Base-by-base conservation (phyloP, 2,888 invertebrate genomes). In the Pterobdella sp. region DNA sequence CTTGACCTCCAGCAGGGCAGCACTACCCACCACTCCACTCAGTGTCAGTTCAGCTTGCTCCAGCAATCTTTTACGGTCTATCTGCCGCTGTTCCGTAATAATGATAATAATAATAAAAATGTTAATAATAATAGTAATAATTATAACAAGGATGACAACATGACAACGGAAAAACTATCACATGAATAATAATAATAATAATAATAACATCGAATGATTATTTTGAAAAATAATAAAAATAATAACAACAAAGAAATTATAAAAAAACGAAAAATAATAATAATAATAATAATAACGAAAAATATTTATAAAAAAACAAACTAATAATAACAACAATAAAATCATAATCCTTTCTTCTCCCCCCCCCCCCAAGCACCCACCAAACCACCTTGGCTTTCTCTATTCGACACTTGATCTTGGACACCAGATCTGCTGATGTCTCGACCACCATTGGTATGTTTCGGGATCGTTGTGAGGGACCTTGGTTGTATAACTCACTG, bases 31-130 rank as follows among this genome's bases (percentile, higher is more conserved):
- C 81, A 94, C 88, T 85, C 96, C 95, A 82, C 91, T 91, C 85
- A 94, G 91, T 74, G 94, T 90, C 83, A 92, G 91, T 85, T 96
- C 96, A 1, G 96, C 95, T 85, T 96, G 94, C 80, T 93, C 91
- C 73, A 96, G 87, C 80, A 96, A 90, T 82, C 93, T 93, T 79
- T 92, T 90, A 64, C 85, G 92, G 86, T 81, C 82, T 0, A 86
- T 83, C 42, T 82, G 49, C 36, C 68, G 68, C 73, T 73, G 69
- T 69, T 29, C 14, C 18, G 10, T 29, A 49, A 67, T 66, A 7
- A 18, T 67, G 34, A 42, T 22, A 42, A 42, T 14, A 7, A 42
- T 22, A 7, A 42, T 14, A 10, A 63, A 18, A 67, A 26, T 29
- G 1, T 22, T 22, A n/a, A 64, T 29, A 64, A 0, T 1, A 22